These are phyloP conservation scores for Chionis minor DNA, from an alignment of 2,113 vertebrate species.

Conservation along the genomic window DNA sequence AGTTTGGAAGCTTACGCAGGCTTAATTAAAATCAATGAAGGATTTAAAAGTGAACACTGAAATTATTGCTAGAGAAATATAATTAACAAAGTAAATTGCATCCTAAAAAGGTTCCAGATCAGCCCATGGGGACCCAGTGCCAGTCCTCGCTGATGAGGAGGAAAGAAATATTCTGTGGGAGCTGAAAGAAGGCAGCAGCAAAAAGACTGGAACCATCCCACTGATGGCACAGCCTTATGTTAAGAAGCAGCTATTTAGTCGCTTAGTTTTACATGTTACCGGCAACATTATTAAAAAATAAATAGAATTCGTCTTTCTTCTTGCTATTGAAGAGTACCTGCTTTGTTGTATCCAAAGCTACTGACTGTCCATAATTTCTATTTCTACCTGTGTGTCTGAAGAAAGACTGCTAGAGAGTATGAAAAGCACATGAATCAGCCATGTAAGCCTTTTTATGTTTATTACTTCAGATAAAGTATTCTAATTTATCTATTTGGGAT, in stretches of 20 bases:
- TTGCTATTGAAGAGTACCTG: background rate
- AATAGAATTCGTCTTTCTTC: background rate
- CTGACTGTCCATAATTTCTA: background rate
- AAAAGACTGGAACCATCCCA: background rate
- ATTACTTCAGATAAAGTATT: background rate
- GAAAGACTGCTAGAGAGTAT: background rate
- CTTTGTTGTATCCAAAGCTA: background rate
- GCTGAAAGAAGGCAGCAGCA: background rate
- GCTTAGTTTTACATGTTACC: background rate
- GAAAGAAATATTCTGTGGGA: background rate
- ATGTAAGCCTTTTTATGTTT: background rate
- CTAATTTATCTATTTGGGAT: background rate
- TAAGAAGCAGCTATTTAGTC: background rate
- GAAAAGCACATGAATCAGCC: background rate
- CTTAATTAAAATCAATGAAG: slow-evolving; percentile 62
- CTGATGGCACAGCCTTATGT: background rate
- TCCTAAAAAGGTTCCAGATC: background rate
- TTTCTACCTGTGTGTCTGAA: background rate
- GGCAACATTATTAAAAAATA: background rate
- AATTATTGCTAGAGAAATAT: slow-evolving; percentile 44
- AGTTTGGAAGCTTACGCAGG: slow-evolving; percentile 16
- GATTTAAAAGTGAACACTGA: slow-evolving; percentile 29
- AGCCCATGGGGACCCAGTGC: background rate
- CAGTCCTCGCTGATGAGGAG: background rate
- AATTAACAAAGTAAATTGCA: slow-evolving; percentile 44